Base-by-base conservation (phyloP, 2,113 vertebrate species). In the Eretmochelys imbricata region DNA sequence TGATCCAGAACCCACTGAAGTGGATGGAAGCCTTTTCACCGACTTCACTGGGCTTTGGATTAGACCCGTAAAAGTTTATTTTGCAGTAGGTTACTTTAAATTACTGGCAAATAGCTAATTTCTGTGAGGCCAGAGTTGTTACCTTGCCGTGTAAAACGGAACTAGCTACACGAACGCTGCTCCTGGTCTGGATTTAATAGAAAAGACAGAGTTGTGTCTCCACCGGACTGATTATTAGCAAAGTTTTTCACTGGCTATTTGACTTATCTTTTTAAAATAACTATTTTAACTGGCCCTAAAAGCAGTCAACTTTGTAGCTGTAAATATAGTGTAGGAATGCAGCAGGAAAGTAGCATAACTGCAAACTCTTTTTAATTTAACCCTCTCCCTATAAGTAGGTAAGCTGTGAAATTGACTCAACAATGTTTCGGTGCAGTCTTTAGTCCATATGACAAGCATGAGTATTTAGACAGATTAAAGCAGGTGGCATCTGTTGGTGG, bases 401-500 rank as follows among this genome's bases (percentile, higher is more conserved):
- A 87, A 89, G 35, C 85, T 27, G 84, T 38, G 84, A 85, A 9
- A 3, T 0, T 27, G 27, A 93, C 90, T 82, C 91, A 17, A 16
- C 42, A 92, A 89, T n/a, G 81, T 38, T 49, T 72, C 82, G 93
- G 91, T 10, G 35, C 87, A 19, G 88, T 79, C 93, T 97, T 86
- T 54, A 78, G 82, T 88, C 90, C 46, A 12, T 78, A 49, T 75
- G 62, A 93, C 84, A 83, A 85, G 59, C 94, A 94, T 94, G 51
- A 27, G 96, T 90, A 82, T 94, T 90, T 91, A 80, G 81, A 76
- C 38, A 94, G 87, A 69, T 54, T 89, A 88, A 80, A 93, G 88
- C 93, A 97, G 75, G 54, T 90, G 87, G 22, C 42, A 97, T 95
- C 91, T 94, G 79, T 76, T 88, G 49, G 93, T 86, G 90, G 85